Percentiles rank a stretch among this genome's conserved stretches.
Conservation (phyloP, 2,888 invertebrate genomes). For the Aporophyla lueneburgensis region DNA sequence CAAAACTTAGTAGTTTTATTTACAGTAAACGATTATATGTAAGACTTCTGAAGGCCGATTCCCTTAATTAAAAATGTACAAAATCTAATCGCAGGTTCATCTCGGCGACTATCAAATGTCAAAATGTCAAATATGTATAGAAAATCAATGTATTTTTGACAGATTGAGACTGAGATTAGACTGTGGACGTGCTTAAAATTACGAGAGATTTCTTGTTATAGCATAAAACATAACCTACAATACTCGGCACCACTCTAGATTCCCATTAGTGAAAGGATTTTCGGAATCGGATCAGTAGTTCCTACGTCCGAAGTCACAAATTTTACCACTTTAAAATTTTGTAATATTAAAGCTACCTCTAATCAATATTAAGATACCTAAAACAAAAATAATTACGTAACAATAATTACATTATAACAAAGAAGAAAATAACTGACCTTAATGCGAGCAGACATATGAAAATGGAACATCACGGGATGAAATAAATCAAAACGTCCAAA, state of each 20-base stretch:
- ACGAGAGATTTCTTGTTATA: background rate
- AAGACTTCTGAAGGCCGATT: too few relatives aligned
- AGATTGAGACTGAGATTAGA: too few relatives aligned
- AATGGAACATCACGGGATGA: conserved; percentile 24
- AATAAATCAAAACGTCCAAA: conserved; percentile 63
- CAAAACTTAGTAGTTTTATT: background rate
- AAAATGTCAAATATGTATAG: too few relatives aligned
- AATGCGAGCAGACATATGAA: conserved; percentile 29
- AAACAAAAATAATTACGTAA: background rate
- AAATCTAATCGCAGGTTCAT: too few relatives aligned
- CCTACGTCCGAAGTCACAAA: background rate
- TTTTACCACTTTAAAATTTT: background rate
- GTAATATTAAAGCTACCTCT: background rate
- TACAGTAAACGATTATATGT: background rate
- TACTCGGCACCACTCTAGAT: background rate
- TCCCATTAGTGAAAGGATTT: background rate
- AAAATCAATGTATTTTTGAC: too few relatives aligned
- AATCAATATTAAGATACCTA: background rate
- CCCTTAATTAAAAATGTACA: too few relatives aligned
- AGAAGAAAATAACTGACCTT: conserved; percentile 24
- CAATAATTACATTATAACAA: background rate
- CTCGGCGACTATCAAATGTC: too few relatives aligned
- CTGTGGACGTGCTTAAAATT: too few relatives aligned
- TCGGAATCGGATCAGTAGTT: background rate
- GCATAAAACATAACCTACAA: background rate